Conservation (phyloP, 2,797 vertebrate genomes). For the Tympanoctomys barrerae region DNA sequence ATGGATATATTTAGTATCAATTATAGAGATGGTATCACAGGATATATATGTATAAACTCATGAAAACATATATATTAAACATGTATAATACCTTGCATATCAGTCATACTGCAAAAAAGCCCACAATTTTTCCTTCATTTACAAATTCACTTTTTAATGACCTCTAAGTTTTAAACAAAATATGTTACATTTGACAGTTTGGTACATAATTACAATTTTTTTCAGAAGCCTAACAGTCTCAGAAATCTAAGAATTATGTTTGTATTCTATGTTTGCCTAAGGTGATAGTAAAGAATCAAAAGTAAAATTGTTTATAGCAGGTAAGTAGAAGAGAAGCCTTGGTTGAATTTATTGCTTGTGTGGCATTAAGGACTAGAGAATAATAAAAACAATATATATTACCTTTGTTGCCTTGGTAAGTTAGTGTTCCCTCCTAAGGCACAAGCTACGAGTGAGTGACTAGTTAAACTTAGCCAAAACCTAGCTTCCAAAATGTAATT, state of each 20-base stretch:
- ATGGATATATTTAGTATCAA: neutral
- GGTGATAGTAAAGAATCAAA: slow-evolving; percentile 19
- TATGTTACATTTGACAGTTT: neutral
- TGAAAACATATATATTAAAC: neutral
- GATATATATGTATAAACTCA: neutral
- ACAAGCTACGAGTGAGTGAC: slow-evolving; percentile 41
- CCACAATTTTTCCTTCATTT: slow-evolving; percentile 1
- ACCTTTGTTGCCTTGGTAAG: slow-evolving; percentile 46
- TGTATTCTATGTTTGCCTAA: slow-evolving; percentile 41
- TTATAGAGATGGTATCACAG: neutral
- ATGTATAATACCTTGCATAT: neutral
- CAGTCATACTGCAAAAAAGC: neutral
- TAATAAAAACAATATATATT: slow-evolving; percentile 59
- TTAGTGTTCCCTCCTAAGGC: slow-evolving; percentile 60
- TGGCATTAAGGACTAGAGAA: slow-evolving; percentile 56
- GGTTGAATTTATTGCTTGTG: slow-evolving; percentile 49
- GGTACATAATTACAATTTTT: slow-evolving; percentile 34
- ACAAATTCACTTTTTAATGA: neutral
- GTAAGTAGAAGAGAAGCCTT: slow-evolving; percentile 28
- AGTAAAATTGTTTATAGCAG: slow-evolving; percentile 44
- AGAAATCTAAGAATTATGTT: neutral
- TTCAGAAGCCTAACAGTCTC: neutral
- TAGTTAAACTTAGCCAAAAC: slow-evolving; percentile 57
- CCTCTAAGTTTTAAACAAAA: neutral
- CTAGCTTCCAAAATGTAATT: slow-evolving; percentile 42